Base-by-base conservation (phyloP, 2,888 invertebrate species). In the Drosophila colorata region DNA sequence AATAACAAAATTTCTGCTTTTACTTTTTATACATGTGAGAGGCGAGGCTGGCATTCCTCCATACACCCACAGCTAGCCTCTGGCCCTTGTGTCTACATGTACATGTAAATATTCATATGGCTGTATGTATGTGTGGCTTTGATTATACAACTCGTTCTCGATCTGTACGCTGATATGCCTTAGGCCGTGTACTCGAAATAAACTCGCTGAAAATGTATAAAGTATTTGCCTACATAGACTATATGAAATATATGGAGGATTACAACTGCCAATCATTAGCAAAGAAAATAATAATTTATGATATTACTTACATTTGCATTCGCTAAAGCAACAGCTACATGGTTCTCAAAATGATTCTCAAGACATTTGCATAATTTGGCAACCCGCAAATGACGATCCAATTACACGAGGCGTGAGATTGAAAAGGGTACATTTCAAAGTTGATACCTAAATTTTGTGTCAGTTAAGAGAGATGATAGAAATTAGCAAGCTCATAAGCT, bases 1-100 rank as follows among this genome's bases (percentile, higher is more conserved):
- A 88, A 85, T 80, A 85, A 80, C 85, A 68, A 84, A 58, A 88
- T 78, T 78, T 85, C 66, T 60, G 72, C 72, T 77, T 80, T 82
- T 82, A 74, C 80, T 74, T 80, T 69, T 64, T 59, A 53, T 51
- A 35, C 6, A 1, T 23, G 4, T 49, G 70, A 81, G 52, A 64
- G 44, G 18, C 46, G 33, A 13, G 49, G 14, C 55, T 53, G 64
- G 64, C 65, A 73, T 71, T 80, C 73, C 31, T 47, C 43, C 48
- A 40, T 14, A 55, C 44, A 44, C 14, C 9, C 52, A 43, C 35
- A 53, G 38, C 35, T 46, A 35, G 33, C 49, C 28, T 31, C 20
- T 37, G 28, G 49, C 11, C 9, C 35, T n/a, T 43, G 18, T 8
- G n/a, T 58, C 33, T 28, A 16, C 40, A 64, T 31, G 31, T 31